A percentile compares a stretch with the other conserved stretches of the same genome.
These are phyloP conservation scores for Pyxicephalus adspersus DNA, from an alignment of 2,113 vertebrate species.

Conservation along the genomic window DNA sequence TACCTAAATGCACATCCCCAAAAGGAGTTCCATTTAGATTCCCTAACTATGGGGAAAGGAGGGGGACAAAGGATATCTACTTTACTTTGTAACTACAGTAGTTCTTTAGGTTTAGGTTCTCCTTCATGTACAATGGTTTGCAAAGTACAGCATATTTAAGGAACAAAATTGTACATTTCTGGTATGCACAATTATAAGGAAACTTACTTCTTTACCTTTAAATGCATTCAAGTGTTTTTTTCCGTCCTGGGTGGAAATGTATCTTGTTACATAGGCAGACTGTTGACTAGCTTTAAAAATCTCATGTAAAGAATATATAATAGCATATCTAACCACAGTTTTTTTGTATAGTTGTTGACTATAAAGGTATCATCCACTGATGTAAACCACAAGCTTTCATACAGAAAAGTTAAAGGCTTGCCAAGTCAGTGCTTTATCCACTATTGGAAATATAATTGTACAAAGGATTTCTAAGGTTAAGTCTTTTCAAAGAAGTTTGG, in stretches of 20 bases:
- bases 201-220: too few species aligned
- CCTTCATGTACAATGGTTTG: too few species aligned
- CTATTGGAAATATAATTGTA: constrained; percentile 16
- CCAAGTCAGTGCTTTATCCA: constrained; percentile 15
- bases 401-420: background rate
- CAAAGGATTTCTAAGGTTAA: constrained; percentile 3
- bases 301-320: background rate
- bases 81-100: too few species aligned
- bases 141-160: too few species aligned
- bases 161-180: too few species aligned
- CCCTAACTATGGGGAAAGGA: too few species aligned
- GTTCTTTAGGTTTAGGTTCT: too few species aligned
- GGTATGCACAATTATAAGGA: too few species aligned
- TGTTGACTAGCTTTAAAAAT: background rate
- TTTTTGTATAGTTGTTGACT: background rate
- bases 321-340: constrained; percentile 1
- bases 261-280: background rate
- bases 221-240: too few species aligned
- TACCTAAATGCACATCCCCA: too few species aligned
- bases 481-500: constrained; percentile 19
- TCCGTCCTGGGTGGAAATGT: background rate
- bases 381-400: background rate
- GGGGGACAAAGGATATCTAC: too few species aligned
- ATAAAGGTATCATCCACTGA: background rate
- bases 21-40: too few species aligned